Evolutionary conservation across 2,797 vertebrate species (phyloP), one percentile per base, ranked within the genome.

Genomic region (Rhodeus uyekii): DNA sequence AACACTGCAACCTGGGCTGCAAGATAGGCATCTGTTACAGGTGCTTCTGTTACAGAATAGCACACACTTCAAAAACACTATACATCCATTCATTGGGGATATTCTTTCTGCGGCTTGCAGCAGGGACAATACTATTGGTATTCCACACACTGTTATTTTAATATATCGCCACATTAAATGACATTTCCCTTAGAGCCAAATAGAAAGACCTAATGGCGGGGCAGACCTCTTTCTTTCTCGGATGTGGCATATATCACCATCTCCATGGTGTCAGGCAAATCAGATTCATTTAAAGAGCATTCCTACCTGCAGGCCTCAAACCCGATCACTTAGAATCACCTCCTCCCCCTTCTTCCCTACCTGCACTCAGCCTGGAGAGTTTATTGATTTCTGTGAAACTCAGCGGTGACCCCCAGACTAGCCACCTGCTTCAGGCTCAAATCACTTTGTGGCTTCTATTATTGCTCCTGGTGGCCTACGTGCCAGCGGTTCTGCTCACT

Each of bases 241-340:
- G 64, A 34, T 72, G 72, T 82, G 85, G 80, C 78, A 44, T 61
- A 85, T 64, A 80, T 88, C 61, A 88, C 75, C 63, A 86, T 61
- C 67, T 78, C 83, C 50, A 84, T 83, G 76, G 80, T 22, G 75
- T 80, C 74, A 64, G 85, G 73, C 64, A 82, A 87, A 90, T 86
- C 84, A 86, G 87, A 90, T 88, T 90, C 87, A 88, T 89, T 91
- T 86, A 74, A 86, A 86, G 78, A 88, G 87, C 84, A 82, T 79
- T 84, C 68, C 19, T 78, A 72, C 88, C 85, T 81, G 86, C 83
- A 86, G 46, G 67, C 8, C 69, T 86, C 86, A 76, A 76, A 76
- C 29, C 73, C 29, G 80, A 76, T 68, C 74, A 85, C 80, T 55
- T 34, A 58, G 53, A 64, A 50, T 36, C 87, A 83, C 87, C 84